Evolutionary conservation across 2,113 vertebrate genomes (phyloP), one percentile per base, ranked within the genome.

Genomic region (Edolisoma coerulescens): DNA sequence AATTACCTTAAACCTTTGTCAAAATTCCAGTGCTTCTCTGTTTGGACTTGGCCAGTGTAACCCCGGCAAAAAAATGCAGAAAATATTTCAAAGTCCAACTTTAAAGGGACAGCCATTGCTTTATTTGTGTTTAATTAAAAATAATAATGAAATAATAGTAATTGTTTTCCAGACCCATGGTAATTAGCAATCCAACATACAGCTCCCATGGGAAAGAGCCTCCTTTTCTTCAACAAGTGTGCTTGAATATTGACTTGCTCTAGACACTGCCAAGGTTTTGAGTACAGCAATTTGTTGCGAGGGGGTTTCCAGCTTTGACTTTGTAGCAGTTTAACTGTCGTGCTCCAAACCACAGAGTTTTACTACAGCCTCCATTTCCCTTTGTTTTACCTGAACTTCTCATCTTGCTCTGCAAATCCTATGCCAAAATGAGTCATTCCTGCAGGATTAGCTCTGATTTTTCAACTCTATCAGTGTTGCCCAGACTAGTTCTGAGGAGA

Each of bases 401-500:
- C 84, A 76, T 97, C 91, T 79, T 5, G 27, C 79, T 92, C 94
- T 93, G 88, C 90, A 93, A 95, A 94, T 90, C 56, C 89, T 68
- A 53, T 88, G 94, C 78, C 96, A 92, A 19, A 67, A 86, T 97
- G 97, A 98, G 78, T 97, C 95, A 97, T 61, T 75, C 69, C 81
- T 89, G 81, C 77, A 88, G 88, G 90, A 96, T 94, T 93, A 97
- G 84, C 59, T 92, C 83, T 87, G 69, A 89, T 79, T 90, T 96
- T 93, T 96, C 95, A 96, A 35, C 84, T 84, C 84, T 90, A 65
- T 71, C 74, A 73, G 95, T 47, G 85, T 71, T 97, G 92, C 95
- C 97, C 86, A 27, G 92, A 97, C 97, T 97, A 96, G 97, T 97
- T 95, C 85, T 92, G 83, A 92, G 21, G 53, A 92, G 95, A 90